Conservation (phyloP, 2,888 invertebrate genomes). For the Hipparchia sbordonii region DNA sequence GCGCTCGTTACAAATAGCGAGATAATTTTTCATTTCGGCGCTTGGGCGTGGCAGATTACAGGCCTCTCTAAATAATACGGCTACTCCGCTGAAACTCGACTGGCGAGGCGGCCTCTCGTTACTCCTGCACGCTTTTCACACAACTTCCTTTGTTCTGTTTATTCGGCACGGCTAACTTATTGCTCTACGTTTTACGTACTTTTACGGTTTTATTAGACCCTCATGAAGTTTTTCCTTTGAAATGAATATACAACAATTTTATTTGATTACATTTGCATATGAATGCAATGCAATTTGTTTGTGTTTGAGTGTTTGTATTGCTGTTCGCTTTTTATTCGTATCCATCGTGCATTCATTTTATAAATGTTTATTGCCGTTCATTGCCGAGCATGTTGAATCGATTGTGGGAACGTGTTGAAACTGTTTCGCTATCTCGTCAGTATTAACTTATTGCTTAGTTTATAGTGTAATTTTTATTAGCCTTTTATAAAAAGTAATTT, state of each 20-base stretch:
- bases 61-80: constrained; percentile 77
- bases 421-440: not conserved
- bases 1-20: constrained; percentile 80
- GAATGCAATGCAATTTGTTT: constrained; percentile 41
- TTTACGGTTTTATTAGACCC: constrained; percentile 57
- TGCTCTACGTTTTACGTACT: constrained; percentile 38
- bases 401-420: constrained; percentile 37
- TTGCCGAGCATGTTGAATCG: constrained; percentile 4
- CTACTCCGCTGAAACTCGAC: constrained; percentile 65
- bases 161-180: constrained; percentile 64
- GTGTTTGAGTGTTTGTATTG: constrained; percentile 3
- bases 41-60: constrained; percentile 80
- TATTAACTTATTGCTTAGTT: too few species aligned
- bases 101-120: constrained; percentile 62
- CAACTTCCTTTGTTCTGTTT: constrained; percentile 61
- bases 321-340: constrained; percentile 28
- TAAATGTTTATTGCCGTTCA: constrained; percentile 10
- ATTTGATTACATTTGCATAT: constrained; percentile 53
- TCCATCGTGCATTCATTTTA: constrained; percentile 33
- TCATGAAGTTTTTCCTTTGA: constrained; percentile 63
- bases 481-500: too few species aligned
- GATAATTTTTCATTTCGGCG: constrained; percentile 82
- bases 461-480: too few species aligned
- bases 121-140: constrained; percentile 66
- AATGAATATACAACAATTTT: constrained; percentile 60